Base-by-base conservation (phyloP, 2,797 vertebrate species). In the Acipenser oxyrinchus region DNA sequence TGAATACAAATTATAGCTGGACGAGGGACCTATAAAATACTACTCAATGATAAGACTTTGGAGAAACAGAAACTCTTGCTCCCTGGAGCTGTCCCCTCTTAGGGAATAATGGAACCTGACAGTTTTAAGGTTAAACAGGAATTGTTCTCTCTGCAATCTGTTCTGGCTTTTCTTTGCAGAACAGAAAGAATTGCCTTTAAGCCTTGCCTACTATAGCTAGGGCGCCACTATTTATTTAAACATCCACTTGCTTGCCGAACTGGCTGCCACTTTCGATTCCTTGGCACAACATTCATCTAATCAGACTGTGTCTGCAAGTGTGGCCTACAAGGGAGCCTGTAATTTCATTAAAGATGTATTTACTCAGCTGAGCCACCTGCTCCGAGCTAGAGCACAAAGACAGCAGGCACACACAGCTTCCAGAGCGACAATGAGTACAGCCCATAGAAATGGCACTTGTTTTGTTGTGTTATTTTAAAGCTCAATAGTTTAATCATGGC, bases 291-390 rank as follows among this genome's bases (percentile, higher is more conserved):
- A 77, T 66, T 69, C 59, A 73, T 76, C 72, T 78, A 82, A 77
- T 76, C 67, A 78, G 68, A 76, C 76, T 78, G 68, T 67, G 49
- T 49, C 72, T 76, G 57, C 67, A 78, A 74, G 72, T 61, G 70
- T 37, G 82, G 72, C 61, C 75, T 66, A 72, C 23, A 75, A 76
- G 52, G 67, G 64, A 85, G 83, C 75, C 72, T 82, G 75, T 82
- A 84, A 89, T 84, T 88, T 89, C 81, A 89, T 88, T 90, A 83
- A 88, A 84, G 78, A 83, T 78, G 75, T 78, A 85, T 87, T 88
- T 89, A 85, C 81, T 86, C 81, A 89, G 81, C 83, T 87, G 82
- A 85, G 79, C 76, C 81, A 85, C 76, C 73, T 80, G 80, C 79
- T 82, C 74, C 74, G 77, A 75, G 68, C 65, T 82, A 68, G 62